Percentiles rank a stretch among this genome's conserved stretches.
phyloP scores from a whole-genome alignment of 2,113 vertebrate species.

The Rhegmatorhina hoffmannsi region DNA sequence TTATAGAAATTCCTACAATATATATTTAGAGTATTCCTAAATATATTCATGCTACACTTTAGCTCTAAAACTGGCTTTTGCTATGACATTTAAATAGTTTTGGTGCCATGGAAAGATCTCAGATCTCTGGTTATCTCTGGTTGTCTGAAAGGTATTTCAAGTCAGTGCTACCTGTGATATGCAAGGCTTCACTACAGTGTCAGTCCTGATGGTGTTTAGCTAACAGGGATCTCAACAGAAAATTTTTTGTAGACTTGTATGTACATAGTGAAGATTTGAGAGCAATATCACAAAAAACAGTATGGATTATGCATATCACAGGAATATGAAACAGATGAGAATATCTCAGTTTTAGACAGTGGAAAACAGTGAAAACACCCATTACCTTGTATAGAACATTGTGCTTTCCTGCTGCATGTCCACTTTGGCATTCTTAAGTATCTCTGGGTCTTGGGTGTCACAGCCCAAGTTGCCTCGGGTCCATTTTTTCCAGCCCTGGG shows the following conservation, averaged over 20 bases:
- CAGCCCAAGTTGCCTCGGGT: neutral
- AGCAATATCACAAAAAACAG: neutral
- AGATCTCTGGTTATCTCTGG: neutral
- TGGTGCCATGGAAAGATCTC: neutral
- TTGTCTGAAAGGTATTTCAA: neutral
- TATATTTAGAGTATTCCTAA: neutral
- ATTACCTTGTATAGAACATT: neutral
- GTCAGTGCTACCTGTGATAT: neutral
- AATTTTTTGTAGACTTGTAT: neutral
- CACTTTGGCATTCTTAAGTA: neutral
- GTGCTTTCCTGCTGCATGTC: fast-evolving
- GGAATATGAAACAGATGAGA: neutral
- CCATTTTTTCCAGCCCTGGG: neutral
- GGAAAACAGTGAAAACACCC: neutral
- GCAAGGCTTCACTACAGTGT: neutral
- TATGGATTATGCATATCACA: neutral
- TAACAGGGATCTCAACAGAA: neutral
- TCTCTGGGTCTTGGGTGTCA: neutral
- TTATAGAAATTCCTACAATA: neutral
- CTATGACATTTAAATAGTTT: neutral
- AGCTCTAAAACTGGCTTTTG: neutral
- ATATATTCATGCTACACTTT: neutral
- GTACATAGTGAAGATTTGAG: neutral
- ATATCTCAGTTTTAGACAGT: neutral
- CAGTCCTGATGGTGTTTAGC: neutral